Percentiles rank a stretch among this genome's conserved stretches.
These are phyloP conservation scores for Metopolophium dirhodum DNA, from an alignment of 1,140 invertebrate species.

Conservation along the genomic window DNA sequence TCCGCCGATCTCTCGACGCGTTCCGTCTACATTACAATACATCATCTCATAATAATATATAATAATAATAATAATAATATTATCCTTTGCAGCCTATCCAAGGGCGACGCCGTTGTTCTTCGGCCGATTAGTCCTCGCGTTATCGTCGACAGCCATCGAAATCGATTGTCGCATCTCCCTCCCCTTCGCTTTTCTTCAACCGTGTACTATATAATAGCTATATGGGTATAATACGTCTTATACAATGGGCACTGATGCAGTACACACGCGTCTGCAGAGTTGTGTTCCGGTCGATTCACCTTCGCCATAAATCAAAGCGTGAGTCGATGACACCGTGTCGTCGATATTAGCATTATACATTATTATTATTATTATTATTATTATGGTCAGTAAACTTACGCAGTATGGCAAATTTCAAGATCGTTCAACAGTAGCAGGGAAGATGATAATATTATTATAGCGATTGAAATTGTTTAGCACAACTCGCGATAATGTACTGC, in stretches of 20 bases:
- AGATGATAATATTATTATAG: too few relatives aligned
- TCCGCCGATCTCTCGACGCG: slow-evolving; percentile 6
- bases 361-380: too few relatives aligned
- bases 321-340: neutral
- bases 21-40: neutral
- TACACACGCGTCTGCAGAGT: neutral
- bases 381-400: neutral
- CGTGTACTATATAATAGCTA: neutral
- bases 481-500: too few relatives aligned
- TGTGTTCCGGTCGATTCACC: neutral
- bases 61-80: neutral
- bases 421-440: neutral
- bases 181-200: neutral
- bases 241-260: too few relatives aligned
- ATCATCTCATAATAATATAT: neutral
- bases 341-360: neutral
- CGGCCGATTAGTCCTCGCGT: neutral
- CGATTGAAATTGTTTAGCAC: too few relatives aligned
- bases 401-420: neutral
- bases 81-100: neutral
- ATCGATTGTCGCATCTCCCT: neutral
- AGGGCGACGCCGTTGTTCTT: neutral
- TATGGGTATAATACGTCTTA: neutral
- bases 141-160: neutral
- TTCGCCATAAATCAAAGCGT: neutral